These are phyloP conservation scores for Eristalis arbustorum DNA, from an alignment of 2,888 invertebrate genomes.

Conservation along the genomic window DNA sequence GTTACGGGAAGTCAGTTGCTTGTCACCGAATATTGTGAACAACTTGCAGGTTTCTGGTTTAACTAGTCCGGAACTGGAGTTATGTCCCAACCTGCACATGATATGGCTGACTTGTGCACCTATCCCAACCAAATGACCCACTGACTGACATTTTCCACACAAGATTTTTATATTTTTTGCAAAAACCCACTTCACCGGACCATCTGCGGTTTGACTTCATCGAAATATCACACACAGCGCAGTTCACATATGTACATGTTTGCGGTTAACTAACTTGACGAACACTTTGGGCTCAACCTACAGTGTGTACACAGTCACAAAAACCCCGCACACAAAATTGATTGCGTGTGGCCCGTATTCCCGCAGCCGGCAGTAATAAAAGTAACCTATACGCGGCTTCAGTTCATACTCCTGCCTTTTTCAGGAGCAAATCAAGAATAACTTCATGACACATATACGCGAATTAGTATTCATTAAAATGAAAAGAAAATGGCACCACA, in stretches of 20 bases:
- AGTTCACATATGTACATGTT: not conserved
- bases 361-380: slow-evolving; percentile 26
- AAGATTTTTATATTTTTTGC: no score
- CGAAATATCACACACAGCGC: not conserved
- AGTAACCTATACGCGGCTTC: slow-evolving; percentile 24
- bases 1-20: no score
- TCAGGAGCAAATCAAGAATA: slow-evolving; percentile 6
- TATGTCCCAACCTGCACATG: no score
- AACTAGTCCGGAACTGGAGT: no score
- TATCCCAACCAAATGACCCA: no score
- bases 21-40: no score
- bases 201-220: not conserved
- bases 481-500: not conserved
- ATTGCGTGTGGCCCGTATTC: slow-evolving; percentile 25
- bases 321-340: not conserved
- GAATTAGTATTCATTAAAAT: slow-evolving; percentile 42
- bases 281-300: not conserved
- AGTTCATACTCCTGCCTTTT: not conserved
- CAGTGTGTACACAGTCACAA: not conserved
- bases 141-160: no score
- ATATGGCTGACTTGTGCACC: no score
- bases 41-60: no score
- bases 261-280: not conserved
- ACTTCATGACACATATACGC: slow-evolving; percentile 18
- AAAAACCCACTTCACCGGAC: no score